A percentile compares a stretch with the other conserved stretches of the same genome.
Conservation (phyloP, 2,797 vertebrate genomes). For the Sebastes iracundus region DNA sequence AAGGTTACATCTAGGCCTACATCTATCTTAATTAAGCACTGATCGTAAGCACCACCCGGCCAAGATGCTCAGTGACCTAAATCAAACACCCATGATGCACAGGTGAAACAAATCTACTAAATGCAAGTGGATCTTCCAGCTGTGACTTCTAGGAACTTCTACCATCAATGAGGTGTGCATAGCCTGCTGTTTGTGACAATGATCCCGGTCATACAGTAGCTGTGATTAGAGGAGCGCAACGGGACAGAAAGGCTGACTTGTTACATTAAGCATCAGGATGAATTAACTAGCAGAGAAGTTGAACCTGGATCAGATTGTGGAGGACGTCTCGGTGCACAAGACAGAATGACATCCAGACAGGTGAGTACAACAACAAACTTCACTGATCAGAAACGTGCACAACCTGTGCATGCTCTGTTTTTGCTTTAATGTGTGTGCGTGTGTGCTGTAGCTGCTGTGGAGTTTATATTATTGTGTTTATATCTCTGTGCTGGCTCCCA, state of each 20-base stretch:
- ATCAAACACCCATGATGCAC: neutral
- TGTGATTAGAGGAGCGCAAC: too few species aligned
- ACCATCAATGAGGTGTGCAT: neutral
- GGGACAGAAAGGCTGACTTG: too few species aligned
- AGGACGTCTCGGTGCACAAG: rapidly evolving
- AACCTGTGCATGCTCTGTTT: neutral
- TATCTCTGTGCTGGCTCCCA: neutral
- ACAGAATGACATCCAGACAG: too few species aligned
- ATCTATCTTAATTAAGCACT: neutral
- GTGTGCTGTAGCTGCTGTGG: neutral
- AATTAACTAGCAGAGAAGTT: neutral
- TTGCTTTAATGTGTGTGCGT: neutral
- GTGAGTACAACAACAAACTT: neutral
- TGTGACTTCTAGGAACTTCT: neutral
- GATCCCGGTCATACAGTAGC: too few species aligned
- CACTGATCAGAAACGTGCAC: neutral
- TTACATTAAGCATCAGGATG: too few species aligned
- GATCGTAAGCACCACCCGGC: neutral
- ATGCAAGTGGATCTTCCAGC: too few species aligned
- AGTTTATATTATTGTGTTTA: neutral
- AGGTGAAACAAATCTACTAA: neutral
- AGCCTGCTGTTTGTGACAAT: too few species aligned
- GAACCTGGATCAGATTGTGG: too few species aligned
- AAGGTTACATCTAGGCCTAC: neutral
- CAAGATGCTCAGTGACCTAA: neutral